These are phyloP conservation scores for Urocyon cinereoargenteus DNA, from an alignment of 2,797 vertebrate genomes.

Conservation along the genomic window DNA sequence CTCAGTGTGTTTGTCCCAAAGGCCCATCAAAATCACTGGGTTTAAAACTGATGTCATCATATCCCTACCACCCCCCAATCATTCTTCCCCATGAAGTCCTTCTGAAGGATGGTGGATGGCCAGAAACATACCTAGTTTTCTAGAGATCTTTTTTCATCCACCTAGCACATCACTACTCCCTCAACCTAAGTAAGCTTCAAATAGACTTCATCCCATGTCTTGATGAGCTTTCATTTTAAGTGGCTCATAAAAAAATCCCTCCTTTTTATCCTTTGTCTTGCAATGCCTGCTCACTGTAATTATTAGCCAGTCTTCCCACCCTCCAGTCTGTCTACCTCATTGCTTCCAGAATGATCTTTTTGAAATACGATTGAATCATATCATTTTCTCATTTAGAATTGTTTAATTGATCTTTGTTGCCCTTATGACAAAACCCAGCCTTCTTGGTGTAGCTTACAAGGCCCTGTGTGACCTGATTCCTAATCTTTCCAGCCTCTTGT, in stretches of 20 bases:
- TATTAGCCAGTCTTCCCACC: not conserved
- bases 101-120: not conserved
- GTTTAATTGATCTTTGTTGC: not conserved
- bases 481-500: not conserved
- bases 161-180: not conserved
- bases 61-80: not conserved
- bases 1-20: fast-evolving
- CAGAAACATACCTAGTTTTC: not conserved
- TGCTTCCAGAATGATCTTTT: constrained; percentile 10
- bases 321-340: not conserved
- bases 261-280: not conserved
- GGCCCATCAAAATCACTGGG: not conserved
- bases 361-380: not conserved
- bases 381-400: not conserved
- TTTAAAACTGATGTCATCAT: not conserved
- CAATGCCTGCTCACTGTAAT: not conserved
- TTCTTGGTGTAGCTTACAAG: not conserved
- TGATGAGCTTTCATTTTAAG: not conserved
- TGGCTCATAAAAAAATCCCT: not conserved
- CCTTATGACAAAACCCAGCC: not conserved
- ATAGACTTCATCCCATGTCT: not conserved
- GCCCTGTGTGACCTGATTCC: not conserved
- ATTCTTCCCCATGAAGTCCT: not conserved
- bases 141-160: not conserved
- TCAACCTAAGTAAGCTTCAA: not conserved